Percentiles rank a stretch among this genome's conserved stretches.
Conservation (phyloP, 2,888 invertebrate genomes). For the Leptopterna dolabrata region DNA sequence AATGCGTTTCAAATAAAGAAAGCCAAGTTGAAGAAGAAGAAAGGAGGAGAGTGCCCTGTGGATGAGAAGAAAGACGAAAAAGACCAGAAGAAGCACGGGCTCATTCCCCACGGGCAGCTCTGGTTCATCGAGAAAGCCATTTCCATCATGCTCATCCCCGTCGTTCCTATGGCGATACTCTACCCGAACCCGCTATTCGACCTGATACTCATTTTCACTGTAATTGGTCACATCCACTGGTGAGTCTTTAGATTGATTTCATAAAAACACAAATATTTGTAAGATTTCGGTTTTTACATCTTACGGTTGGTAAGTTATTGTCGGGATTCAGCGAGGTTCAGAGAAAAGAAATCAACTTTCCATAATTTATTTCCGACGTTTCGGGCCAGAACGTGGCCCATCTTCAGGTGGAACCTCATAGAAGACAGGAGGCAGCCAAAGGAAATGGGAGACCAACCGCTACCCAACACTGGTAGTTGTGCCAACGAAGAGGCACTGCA, state of each 20-base stretch:
- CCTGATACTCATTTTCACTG: conserved; percentile 55
- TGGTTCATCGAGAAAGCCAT: conserved; percentile 83
- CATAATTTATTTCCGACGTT: no score
- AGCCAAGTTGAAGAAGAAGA: background rate
- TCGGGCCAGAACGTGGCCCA: no score
- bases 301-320: no score
- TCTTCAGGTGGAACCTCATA: no score
- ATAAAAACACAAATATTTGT: background rate
- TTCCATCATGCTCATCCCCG: conserved; percentile 74
- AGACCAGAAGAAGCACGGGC: conserved; percentile 3
- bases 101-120: conserved; percentile 73
- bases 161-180: conserved; percentile 79
- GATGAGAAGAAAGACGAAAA: background rate
- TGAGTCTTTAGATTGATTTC: conserved; percentile 33
- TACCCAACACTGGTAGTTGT: no score
- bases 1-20: background rate
- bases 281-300: no score
- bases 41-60: background rate
- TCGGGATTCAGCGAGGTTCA: no score
- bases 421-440: no score
- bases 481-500: no score
- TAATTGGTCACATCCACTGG: conserved; percentile 62
- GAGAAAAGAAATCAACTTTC: no score
- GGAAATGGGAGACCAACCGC: background rate
- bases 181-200: conserved; percentile 66